Conservation (phyloP, 1,140 invertebrate genomes). For the Leptinotarsa undecemlineata region DNA sequence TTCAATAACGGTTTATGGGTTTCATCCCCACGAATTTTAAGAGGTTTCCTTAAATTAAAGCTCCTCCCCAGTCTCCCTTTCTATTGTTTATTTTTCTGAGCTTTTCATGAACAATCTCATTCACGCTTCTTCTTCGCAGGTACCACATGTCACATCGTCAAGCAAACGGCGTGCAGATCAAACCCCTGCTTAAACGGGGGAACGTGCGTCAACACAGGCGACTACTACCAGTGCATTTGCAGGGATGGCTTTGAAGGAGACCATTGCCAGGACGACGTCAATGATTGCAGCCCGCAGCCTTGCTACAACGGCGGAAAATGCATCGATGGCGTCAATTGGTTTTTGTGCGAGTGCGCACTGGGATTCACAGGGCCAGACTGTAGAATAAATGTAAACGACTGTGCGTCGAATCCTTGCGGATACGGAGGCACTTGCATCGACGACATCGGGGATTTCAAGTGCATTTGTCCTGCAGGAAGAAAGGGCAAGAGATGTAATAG, state of each 20-base stretch:
- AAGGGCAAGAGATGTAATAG: slow-evolving; percentile 71
- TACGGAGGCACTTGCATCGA: slow-evolving; percentile 83
- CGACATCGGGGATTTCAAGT: slow-evolving; percentile 75
- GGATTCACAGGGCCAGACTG: slow-evolving; percentile 76
- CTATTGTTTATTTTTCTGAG: no score
- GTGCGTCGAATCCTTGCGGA: slow-evolving; percentile 78
- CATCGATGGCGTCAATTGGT: slow-evolving; percentile 81
- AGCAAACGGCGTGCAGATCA: slow-evolving; percentile 72
- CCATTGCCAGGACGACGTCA: slow-evolving; percentile 67
- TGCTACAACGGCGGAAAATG: slow-evolving; percentile 80
- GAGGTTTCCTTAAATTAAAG: no score
- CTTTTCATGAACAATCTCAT: no score
- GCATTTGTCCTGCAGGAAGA: slow-evolving; percentile 78
- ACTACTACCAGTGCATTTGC: slow-evolving; percentile 73
- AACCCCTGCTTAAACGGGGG: slow-evolving; percentile 75
- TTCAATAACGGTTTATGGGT: no score
- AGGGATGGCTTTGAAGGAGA: slow-evolving; percentile 67
- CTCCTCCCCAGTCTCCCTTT: no score
- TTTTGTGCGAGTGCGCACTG: slow-evolving; percentile 72
- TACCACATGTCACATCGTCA: slow-evolving; percentile 71
- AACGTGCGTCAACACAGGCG: slow-evolving; percentile 73
- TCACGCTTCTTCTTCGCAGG: slow-evolving; percentile 47
- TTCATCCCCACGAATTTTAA: no score
- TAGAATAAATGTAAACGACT: slow-evolving; percentile 78
- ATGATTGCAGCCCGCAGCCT: slow-evolving; percentile 66